These are phyloP conservation scores for Morone saxatilis DNA, from an alignment of 2,113 vertebrate species.

Conservation along the genomic window DNA sequence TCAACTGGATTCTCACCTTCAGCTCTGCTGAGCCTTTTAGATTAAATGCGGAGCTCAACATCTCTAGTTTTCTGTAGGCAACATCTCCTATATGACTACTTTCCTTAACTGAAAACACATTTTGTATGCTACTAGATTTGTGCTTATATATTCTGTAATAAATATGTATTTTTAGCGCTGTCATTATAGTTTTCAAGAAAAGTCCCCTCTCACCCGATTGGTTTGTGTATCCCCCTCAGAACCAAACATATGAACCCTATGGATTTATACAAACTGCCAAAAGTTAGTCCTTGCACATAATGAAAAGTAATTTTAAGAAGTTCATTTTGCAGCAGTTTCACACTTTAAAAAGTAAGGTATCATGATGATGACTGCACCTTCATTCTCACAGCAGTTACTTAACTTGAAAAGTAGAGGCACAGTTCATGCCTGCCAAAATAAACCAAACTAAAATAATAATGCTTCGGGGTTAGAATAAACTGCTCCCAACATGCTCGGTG, in stretches of 20 bases:
- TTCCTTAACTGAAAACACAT: neutral
- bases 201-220: no score
- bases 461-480: constrained; percentile 32
- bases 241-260: neutral
- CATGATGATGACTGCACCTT: neutral
- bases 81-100: neutral
- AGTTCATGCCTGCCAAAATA: constrained; percentile 29
- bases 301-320: neutral
- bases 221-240: no score
- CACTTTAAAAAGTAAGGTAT: neutral
- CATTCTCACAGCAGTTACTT: neutral
- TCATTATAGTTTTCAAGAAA: neutral
- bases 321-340: neutral
- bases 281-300: neutral
- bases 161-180: neutral
- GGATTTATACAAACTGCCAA: neutral
- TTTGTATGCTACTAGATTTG: neutral
- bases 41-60: neutral
- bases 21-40: neutral
- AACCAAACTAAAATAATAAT: constrained; percentile 32
- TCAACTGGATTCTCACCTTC: neutral
- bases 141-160: neutral
- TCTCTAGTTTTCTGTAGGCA: neutral
- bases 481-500: constrained; percentile 10
- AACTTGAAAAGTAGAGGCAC: constrained; percentile 10